These are phyloP conservation scores for Chromoteleia sp. DNA, from an alignment of 2,888 invertebrate species.

Conservation along the genomic window DNA sequence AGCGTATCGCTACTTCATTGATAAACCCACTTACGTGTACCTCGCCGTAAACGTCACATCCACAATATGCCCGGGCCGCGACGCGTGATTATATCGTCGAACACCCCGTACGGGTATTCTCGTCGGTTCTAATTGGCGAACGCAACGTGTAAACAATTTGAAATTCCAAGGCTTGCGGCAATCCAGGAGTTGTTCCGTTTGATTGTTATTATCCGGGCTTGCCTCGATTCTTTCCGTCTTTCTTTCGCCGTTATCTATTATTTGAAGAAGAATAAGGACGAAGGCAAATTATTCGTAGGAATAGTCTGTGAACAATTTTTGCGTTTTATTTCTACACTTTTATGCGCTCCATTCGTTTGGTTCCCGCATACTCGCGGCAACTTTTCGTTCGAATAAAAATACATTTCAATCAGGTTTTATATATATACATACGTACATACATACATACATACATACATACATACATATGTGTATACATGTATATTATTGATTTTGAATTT, in stretches of 20 bases:
- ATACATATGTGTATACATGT: too few relatives aligned
- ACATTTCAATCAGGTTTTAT: too few relatives aligned
- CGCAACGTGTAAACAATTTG: constrained; percentile 47
- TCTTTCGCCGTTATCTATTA: constrained; percentile 11
- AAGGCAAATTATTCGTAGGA: constrained; percentile 12
- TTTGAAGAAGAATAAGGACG: constrained; percentile 73
- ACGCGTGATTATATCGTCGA: constrained; percentile 35
- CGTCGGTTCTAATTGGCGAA: constrained; percentile 45
- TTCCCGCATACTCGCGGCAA: too few relatives aligned
- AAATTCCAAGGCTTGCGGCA: constrained; percentile 37
- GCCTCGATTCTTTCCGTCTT: background rate
- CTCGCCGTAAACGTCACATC: constrained; percentile 25
- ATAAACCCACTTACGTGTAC: constrained; percentile 30
- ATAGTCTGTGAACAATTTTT: too few relatives aligned
- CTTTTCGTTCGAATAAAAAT: too few relatives aligned
- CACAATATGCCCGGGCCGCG: background rate
- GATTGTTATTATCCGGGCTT: constrained; percentile 36
- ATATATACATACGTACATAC: too few relatives aligned
- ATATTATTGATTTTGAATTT: too few relatives aligned
- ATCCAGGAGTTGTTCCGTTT: constrained; percentile 27
- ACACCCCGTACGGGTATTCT: background rate
- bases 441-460: too few relatives aligned
- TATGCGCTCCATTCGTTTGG: too few relatives aligned
- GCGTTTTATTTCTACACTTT: too few relatives aligned
- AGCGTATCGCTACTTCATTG: constrained; percentile 39